These are phyloP conservation scores for Corvus moneduloides DNA, from an alignment of 2,113 vertebrate genomes.

Conservation along the genomic window DNA sequence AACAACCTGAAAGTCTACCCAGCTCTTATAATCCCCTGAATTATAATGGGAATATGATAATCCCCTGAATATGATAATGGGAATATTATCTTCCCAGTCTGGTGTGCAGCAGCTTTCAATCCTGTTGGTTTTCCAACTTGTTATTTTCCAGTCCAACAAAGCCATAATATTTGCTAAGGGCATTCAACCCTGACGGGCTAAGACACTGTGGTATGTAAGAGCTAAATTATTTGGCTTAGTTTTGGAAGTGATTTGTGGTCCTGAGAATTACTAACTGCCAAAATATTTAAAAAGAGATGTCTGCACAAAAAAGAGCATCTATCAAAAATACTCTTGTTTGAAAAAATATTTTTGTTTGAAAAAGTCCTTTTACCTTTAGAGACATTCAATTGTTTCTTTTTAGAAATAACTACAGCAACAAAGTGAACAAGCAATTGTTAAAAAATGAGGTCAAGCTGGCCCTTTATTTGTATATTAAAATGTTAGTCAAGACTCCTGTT, in stretches of 20 bases:
- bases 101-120: not conserved
- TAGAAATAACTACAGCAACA: not conserved
- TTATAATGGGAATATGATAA: not conserved
- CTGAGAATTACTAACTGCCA: not conserved
- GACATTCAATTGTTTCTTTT: not conserved
- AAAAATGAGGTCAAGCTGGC: not conserved
- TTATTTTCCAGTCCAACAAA: not conserved
- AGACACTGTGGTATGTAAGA: not conserved
- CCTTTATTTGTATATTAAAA: not conserved
- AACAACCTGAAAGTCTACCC: not conserved
- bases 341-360: not conserved
- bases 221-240: not conserved
- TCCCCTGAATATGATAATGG: not conserved
- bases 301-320: not conserved
- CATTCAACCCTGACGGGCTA: constrained; percentile 16
- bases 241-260: constrained; percentile 11
- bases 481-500: not conserved
- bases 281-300: not conserved
- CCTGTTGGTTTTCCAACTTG: not conserved
- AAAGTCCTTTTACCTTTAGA: not conserved
- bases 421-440: not conserved
- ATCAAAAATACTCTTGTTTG: not conserved
- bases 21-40: not conserved
- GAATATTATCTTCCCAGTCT: not conserved
- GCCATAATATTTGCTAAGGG: not conserved